Evolutionary conservation across 1,140 invertebrate genomes (phyloP).

Genomic region (Drosophila parabipectinata): DNA sequence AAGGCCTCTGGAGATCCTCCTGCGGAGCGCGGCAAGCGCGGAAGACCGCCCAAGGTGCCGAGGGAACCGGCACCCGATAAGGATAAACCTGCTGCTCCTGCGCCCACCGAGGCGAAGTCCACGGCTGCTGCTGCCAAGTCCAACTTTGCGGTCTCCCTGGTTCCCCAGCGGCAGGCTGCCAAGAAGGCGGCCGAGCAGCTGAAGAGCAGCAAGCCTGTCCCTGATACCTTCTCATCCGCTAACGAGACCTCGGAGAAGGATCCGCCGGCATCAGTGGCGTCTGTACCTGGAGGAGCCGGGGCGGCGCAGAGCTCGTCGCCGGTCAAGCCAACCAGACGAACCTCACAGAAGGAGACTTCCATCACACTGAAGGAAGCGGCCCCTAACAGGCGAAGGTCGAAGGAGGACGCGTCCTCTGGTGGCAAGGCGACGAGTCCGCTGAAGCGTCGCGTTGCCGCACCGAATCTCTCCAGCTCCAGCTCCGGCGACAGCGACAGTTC

Average conservation of each 20-base stretch:
- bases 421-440: constrained; percentile 33
- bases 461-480: constrained; percentile 69
- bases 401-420: constrained; percentile 45
- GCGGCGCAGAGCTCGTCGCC: constrained; percentile 15
- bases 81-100: constrained; percentile 31
- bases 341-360: constrained; percentile 51
- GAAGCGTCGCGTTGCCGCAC: constrained; percentile 63
- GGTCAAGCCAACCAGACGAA: constrained; percentile 29
- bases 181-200: constrained; percentile 96
- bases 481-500: constrained; percentile 64
- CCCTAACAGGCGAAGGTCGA: constrained; percentile 49
- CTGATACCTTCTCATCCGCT: constrained; percentile 20
- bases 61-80: constrained; percentile 33
- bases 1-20: constrained; percentile 50
- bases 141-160: constrained; percentile 89
- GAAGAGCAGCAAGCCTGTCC: constrained; percentile 89
- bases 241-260: constrained; percentile 31
- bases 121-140: constrained; percentile 4
- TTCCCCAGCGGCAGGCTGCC: constrained; percentile 94
- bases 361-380: constrained; percentile 28
- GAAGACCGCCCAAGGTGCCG: constrained; percentile 64
- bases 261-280: neutral
- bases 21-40: constrained; percentile 69
- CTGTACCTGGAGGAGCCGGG: neutral
- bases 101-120: constrained; percentile 16